phyloP scores from a whole-genome alignment of 37 sponge, comb jelly and placozoan genomes.

The Axinella damicornis region DNA sequence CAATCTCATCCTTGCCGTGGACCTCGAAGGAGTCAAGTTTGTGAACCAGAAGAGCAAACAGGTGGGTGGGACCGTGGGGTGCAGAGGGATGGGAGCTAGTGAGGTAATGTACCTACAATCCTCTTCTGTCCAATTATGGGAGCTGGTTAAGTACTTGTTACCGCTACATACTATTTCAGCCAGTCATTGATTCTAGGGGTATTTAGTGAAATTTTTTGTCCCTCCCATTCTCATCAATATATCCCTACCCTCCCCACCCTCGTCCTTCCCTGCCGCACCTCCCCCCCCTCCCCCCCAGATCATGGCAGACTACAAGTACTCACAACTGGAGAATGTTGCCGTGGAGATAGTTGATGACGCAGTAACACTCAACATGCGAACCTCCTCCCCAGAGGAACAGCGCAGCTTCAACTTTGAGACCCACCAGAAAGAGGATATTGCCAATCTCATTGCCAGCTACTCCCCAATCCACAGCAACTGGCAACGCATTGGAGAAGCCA shows the following conservation, averaged over 20 bases:
- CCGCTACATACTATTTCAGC: too few relatives aligned
- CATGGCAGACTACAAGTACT: constrained; percentile 86
- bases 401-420: constrained; percentile 90
- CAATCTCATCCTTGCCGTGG: constrained; percentile 81
- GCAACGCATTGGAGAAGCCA: constrained; percentile 86
- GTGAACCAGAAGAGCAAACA: constrained; percentile 84
- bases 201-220: too few relatives aligned
- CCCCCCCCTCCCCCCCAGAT: constrained; percentile 34
- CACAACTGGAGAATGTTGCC: constrained; percentile 77
- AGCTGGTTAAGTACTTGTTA: too few relatives aligned
- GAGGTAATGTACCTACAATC: too few relatives aligned
- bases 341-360: constrained; percentile 84
- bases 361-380: constrained; percentile 84
- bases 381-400: constrained; percentile 78
- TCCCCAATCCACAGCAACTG: constrained; percentile 94
- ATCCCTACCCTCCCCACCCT: not conserved
- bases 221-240: too few relatives aligned
- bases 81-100: too few relatives aligned
- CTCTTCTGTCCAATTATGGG: too few relatives aligned
- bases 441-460: constrained; percentile 93
- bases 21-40: constrained; percentile 82
- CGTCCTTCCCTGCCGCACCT: not conserved
- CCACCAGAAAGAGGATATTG: constrained; percentile 90
- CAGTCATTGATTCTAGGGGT: too few relatives aligned
- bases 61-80: constrained; percentile 30